Base-by-base conservation (phyloP, 92 coral and sea anemone genomes). In the Pocillopora meandrina region DNA sequence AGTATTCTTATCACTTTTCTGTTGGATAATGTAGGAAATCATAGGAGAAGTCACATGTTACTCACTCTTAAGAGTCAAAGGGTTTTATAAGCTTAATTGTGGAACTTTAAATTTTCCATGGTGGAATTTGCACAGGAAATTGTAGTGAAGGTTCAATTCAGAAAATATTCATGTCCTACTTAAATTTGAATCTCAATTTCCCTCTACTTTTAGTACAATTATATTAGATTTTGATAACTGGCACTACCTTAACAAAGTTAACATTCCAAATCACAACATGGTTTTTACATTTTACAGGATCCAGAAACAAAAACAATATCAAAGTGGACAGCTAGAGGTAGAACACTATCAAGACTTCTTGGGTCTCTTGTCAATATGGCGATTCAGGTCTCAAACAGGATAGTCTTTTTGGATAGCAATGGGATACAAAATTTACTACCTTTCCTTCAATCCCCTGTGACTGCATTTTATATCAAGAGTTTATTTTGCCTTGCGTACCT, bases 401-500 rank as follows among this genome's bases (percentile, higher is more conserved):
- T 19, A 36, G n/a, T 56, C 74, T 90, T 90, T 63, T 56, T 20
- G 58, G 75, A 67, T 36, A 74, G 80, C 34, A 56, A 76, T 75
- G 92, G 91, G 42, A 72, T 90, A 15, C 71, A 86, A 15, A 31
- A 69, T 17, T 63, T 90, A 19, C 70, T 82, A 13, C 92, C 92
- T 21, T 65, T 90, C 55, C 85, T 90, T 59, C 81, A 75, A 65
- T 66, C 90, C 13, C 78, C 76, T 71, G 92, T 86, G 69, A 86
- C 83, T 36, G 74, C 90, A 64, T 90, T 75, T 76, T 90, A 81
- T 18, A 71, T 88, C 56, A 90, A 90, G 85, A 71, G 84, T 56
- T 77, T 90, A 75, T 82, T 90, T 86, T 81, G 90, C 61, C 74
- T 90, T 52, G 90, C 90, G 58, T 90, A 84, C 33, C 87, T 90